Evolutionary conservation across 1,140 invertebrate genomes (phyloP), one percentile per base, ranked within the genome.

Genomic region (Drosophila bocki): DNA sequence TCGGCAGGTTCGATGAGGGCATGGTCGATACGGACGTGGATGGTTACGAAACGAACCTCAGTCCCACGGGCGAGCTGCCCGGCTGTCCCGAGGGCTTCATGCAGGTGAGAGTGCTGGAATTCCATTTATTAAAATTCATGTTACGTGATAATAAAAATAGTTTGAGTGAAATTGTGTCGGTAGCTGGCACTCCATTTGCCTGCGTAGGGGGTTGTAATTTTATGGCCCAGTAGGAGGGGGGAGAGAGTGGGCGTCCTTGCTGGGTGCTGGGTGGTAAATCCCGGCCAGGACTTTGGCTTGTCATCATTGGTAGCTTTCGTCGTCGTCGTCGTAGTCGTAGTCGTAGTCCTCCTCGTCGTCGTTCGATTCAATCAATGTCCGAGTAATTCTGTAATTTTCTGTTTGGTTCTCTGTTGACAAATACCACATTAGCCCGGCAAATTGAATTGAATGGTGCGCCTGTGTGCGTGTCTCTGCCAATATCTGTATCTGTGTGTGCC

Each of bases 81-180:
- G 92, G 95, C 94, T 97, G 96, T 91, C 96, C 96, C 0, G 96
- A 97, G 82, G 96, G 97, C n/a, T 96, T 96, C 92, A 96, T 97
- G 95, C 94, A 95, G 83, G 91, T 95, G 39, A 88, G 82, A 78
- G 67, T 68, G 67, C 78, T 65, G 61, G 61, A 85, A 88, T 90
- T 69, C 62, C 74, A 88, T 90, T 78, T 90, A 90, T 85, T 81
- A 84, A 88, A 84, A 78, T 81, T 88, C 68, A 78, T 88, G 75
- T 87, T 84, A 84, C 68, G 83, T 88, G 75, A 84, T 57, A 54
- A 63, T 75, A 75, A 75, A 75, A 75, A 75, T 75, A 75, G 50
- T 75, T 54, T 35, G 50, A 15, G 57, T 39, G 19, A 69, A 53
- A 75, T 33, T 57, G 29, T 75, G 60, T 58, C 51, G 77, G 75